Base-by-base conservation (phyloP, 2,113 vertebrate genomes). In the Coptodon bakossiorum region DNA sequence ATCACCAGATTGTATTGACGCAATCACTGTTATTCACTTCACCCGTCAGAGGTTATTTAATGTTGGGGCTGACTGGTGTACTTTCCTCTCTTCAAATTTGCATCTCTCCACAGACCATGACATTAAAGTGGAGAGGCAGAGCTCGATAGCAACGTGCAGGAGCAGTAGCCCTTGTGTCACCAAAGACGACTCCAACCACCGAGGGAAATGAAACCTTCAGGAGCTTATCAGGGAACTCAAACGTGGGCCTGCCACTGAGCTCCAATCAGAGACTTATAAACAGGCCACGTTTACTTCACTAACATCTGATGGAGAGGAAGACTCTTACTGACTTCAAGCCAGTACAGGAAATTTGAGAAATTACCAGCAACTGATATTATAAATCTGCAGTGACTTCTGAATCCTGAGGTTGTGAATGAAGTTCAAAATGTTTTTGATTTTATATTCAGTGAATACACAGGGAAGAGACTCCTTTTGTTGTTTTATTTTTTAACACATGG, bases 181-280 rank as follows among this genome's bases (percentile, higher is more conserved):
- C 91, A 98, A 98, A 94, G 97, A 97, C 63, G 96, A 97, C 78
- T 96, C 96, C n/a, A 97, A 97, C 92, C 96, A 96, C 84, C 96
- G 97, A 83, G 95, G 96, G 83, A 97, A 97, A 93, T 97, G 94
- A 97, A 91, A 54, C 78, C 53, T 16, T 43, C 29, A 3, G 36
- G 43, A 16, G 14, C 34, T 54, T 54, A 76, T 82, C 81, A 43
- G 91, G 59, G 83, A 91, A 82, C 81, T 76, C 22, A 29, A 66
- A 57, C 54, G 76, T 57, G 9, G 29, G n/a, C 83, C 83, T 79
- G 76, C 73, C 79, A 14, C 16, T 76, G 56, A 84, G 88, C 80
- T 80, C 80, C 27, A 31, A 29, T 73, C 78, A 54, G 24, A 85
- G 31, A 81, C 63, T 48, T n/a, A 27, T 52, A 12, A 16, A 38